Base-by-base conservation (phyloP, 2,797 vertebrate genomes). In the Fringilla coelebs region DNA sequence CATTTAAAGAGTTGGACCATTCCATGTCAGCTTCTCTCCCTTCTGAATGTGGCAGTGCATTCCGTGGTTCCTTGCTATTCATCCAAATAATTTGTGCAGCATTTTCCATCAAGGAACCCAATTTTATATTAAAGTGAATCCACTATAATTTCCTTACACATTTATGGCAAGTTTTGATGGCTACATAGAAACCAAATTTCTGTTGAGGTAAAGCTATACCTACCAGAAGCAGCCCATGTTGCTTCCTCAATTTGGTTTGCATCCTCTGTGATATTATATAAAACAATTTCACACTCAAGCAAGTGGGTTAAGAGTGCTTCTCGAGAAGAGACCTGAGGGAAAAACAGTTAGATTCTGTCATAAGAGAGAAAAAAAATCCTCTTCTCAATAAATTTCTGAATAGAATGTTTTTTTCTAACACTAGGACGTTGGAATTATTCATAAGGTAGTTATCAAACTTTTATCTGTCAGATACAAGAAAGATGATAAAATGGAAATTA, bases 251-350 rank as follows among this genome's bases (percentile, higher is more conserved):
- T 96, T 93, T 99, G 98, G 46, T 96, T 95, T 2, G 80, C 41
- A 89, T 98, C 89, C 88, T 99, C 98, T 13, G 97, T 98, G 92
- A 99, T 98, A 93, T 99, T 99, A 88, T 99, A 99, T 78, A 99
- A 93, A 6, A 99, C 80, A 11, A 99, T 87, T 4, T 99, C 98
- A 71, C 99, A 99, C 31, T 98, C 97, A 97, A 98, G 95, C 82
- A 99, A 96, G 43, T 94, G 98, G 34, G 67, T 51, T 46, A 99
- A 97, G 5, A 99, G 98, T 25, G 98, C 95, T 5, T 98, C 96
- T 85, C 34, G 97, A 75, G 95, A 85, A 62, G 96, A 58, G 7
- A 78, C 81, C 99, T 99, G 89, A 34, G 20, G 24, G 87, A 96
- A 83, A 96, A 88, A 49, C 31, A 86, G 29, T 71, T 48, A 71